A percentile compares a stretch with the other conserved stretches of the same genome.
phyloP scores from a whole-genome alignment of 2,888 invertebrate genomes.

The Calephelis perditalis region DNA sequence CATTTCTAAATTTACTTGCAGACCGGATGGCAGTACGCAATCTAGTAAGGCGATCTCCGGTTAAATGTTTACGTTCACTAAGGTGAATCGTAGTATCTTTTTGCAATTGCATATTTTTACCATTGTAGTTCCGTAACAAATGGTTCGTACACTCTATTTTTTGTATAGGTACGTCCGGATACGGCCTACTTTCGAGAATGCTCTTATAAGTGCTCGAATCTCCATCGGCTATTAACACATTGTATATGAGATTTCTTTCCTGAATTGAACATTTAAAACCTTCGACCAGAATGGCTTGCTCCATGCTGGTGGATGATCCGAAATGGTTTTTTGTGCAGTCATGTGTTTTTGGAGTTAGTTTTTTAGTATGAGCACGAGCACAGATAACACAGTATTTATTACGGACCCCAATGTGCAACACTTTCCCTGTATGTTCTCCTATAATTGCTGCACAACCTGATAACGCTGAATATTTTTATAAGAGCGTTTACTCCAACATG shows the following conservation, averaged over 20 bases:
- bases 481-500: not conserved
- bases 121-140: conserved; percentile 27
- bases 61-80: not conserved
- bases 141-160: conserved; percentile 34
- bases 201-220: conserved; percentile 28
- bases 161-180: conserved; percentile 25
- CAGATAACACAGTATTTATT: conserved; percentile 31
- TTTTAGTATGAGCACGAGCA: conserved; percentile 12
- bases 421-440: conserved; percentile 25
- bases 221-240: conserved; percentile 27
- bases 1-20: conserved; percentile 5
- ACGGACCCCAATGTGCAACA: conserved; percentile 25
- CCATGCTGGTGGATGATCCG: not conserved
- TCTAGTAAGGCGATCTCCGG: not conserved
- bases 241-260: conserved; percentile 23
- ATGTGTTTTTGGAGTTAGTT: conserved; percentile 19
- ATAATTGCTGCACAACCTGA: conserved; percentile 23
- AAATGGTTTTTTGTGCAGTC: conserved; percentile 26
- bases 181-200: conserved; percentile 24
- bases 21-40: conserved; percentile 8
- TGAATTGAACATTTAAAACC: not conserved
- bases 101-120: conserved; percentile 23
- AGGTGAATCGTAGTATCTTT: conserved; percentile 11
- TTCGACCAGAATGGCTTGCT: not conserved
- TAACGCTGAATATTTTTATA: not conserved